A percentile compares a stretch with the other conserved stretches of the same genome.
These are phyloP conservation scores for Gastracanthus pulcherrimus DNA, from an alignment of 2,888 invertebrate genomes.

Conservation along the genomic window DNA sequence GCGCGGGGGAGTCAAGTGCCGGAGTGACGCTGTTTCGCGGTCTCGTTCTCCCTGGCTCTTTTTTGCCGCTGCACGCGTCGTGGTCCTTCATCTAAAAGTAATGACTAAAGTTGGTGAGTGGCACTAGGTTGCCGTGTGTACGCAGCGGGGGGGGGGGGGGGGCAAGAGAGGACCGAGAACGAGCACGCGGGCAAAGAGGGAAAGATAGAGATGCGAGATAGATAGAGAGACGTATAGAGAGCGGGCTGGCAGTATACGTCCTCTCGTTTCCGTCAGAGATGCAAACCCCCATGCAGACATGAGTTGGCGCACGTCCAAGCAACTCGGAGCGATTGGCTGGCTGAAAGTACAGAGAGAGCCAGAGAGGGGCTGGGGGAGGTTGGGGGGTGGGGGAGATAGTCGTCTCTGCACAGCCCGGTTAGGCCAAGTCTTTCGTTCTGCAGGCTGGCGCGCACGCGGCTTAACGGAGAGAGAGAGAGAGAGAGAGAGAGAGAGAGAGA, in stretches of 20 bases:
- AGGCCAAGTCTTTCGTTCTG: no score
- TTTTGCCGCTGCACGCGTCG: neutral
- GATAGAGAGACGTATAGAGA: no score
- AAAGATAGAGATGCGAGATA: no score
- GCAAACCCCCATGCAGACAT: conserved; percentile 64
- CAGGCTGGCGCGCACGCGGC: no score
- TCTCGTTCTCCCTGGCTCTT: conserved; percentile 15
- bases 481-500: no score
- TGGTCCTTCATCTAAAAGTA: conserved; percentile 61
- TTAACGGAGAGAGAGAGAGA: neutral
- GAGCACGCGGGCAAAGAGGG: no score
- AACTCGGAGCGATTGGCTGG: conserved; percentile 72
- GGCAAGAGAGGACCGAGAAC: no score
- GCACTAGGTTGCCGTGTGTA: conserved; percentile 29
- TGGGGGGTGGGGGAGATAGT: neutral
- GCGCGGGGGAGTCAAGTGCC: neutral
- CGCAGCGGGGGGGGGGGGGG: no score
- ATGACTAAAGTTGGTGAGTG: conserved; percentile 70
- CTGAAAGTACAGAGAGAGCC: conserved; percentile 1
- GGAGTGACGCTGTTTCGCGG: neutral
- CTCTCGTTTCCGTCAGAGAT: conserved; percentile 15
- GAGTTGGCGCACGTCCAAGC: conserved; percentile 73
- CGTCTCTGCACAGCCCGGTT: no score
- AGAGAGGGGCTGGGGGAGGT: neutral
- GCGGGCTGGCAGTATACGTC: conserved; percentile 17